phyloP scores from a whole-genome alignment of 2,113 vertebrate species.

The Elanus axillaris region DNA sequence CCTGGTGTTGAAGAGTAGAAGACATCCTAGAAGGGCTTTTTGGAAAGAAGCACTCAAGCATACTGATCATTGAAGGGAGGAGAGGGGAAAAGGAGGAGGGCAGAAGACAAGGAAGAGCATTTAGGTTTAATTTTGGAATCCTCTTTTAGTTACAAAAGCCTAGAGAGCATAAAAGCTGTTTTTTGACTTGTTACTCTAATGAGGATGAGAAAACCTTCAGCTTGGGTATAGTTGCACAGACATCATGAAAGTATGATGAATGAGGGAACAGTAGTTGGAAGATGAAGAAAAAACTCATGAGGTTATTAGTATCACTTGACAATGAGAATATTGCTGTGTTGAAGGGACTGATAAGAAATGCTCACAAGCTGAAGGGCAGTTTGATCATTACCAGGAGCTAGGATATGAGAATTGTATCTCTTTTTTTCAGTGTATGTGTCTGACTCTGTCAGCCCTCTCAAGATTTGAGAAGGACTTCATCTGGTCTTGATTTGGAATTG shows the following conservation, averaged over 20 bases:
- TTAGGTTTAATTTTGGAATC: background rate
- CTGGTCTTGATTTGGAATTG: background rate
- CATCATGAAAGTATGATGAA: background rate
- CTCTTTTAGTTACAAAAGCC: background rate
- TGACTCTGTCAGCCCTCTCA: background rate
- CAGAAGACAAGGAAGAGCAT: background rate
- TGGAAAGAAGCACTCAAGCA: background rate
- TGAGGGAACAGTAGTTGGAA: background rate
- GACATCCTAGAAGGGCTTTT: background rate
- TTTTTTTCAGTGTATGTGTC: background rate
- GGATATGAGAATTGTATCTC: background rate
- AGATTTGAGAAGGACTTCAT: background rate
- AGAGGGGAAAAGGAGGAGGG: background rate
- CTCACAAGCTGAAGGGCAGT: background rate
- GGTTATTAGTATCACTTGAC: background rate
- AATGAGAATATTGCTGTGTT: background rate
- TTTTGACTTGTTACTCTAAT: background rate
- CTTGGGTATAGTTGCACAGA: background rate
- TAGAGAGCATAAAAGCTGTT: background rate
- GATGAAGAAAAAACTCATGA: background rate
- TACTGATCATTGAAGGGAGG: background rate
- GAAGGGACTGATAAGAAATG: background rate
- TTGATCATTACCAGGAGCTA: background rate
- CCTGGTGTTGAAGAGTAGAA: rapidly evolving
- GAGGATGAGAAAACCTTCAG: background rate